phyloP scores from a whole-genome alignment of 1,140 invertebrate genomes.

The Sesamia nonagrioides region DNA sequence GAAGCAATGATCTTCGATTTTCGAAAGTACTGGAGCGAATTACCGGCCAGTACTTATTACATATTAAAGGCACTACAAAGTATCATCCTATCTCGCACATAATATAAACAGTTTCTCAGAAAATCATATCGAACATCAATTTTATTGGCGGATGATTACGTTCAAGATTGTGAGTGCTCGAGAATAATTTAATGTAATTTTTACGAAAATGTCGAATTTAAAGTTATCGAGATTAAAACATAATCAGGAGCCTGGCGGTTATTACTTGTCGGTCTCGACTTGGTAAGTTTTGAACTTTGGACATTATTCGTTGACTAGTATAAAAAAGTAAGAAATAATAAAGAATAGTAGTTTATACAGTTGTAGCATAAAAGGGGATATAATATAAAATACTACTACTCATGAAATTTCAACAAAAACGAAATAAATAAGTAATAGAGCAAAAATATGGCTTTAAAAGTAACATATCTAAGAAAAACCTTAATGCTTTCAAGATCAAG shows the following conservation, averaged over 20 bases:
- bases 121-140: constrained; percentile 69
- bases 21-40: constrained; percentile 55
- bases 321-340: not conserved
- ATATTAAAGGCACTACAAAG: constrained; percentile 30
- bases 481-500: too few species aligned
- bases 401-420: too few species aligned
- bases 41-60: constrained; percentile 43
- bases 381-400: too few species aligned
- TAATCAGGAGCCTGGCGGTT: constrained; percentile 54
- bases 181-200: constrained; percentile 65
- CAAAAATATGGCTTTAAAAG: too few species aligned
- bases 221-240: constrained; percentile 62
- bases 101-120: constrained; percentile 64
- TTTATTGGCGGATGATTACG: constrained; percentile 66
- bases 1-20: constrained; percentile 35
- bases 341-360: too few species aligned
- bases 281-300: not conserved
- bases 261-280: constrained; percentile 53
- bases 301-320: not conserved
- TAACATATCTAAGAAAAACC: too few species aligned
- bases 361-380: too few species aligned
- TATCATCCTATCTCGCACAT: constrained; percentile 58
- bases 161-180: constrained; percentile 54
- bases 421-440: too few species aligned
- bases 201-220: constrained; percentile 64